Evolutionary conservation across 2,113 vertebrate genomes (phyloP).

Genomic region (Catharus minimus): DNA sequence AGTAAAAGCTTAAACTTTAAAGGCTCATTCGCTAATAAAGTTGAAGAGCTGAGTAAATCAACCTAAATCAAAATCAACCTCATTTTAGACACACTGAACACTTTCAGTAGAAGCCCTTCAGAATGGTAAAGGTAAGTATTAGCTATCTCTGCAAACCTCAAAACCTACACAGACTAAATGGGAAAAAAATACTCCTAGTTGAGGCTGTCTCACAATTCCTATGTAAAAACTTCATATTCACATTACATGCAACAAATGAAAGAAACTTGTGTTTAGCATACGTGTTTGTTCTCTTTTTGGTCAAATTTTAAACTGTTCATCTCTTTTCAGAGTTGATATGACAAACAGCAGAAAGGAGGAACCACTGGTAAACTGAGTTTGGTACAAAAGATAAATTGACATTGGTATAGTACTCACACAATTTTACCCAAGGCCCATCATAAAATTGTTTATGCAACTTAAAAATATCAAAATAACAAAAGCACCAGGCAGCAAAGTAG

Average conservation of each 20-base stretch:
- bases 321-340: background rate
- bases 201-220: background rate
- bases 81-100: background rate
- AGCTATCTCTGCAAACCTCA: background rate
- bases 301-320: background rate
- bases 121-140: background rate
- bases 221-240: background rate
- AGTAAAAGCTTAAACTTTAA: background rate
- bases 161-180: background rate
- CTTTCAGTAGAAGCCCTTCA: background rate
- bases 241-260: background rate
- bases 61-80: slow-evolving; percentile 6
- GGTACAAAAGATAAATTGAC: background rate
- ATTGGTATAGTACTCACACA: background rate
- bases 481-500: background rate
- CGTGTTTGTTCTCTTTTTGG: background rate
- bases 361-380: background rate
- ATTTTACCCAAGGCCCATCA: background rate
- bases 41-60: background rate
- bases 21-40: background rate
- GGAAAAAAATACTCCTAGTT: background rate
- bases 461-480: background rate
- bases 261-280: background rate
- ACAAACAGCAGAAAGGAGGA: background rate
- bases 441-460: background rate